Evolutionary conservation across 2,113 vertebrate species (phyloP), one percentile per base, ranked within the genome.

Genomic region (Condylura cristata): DNA sequence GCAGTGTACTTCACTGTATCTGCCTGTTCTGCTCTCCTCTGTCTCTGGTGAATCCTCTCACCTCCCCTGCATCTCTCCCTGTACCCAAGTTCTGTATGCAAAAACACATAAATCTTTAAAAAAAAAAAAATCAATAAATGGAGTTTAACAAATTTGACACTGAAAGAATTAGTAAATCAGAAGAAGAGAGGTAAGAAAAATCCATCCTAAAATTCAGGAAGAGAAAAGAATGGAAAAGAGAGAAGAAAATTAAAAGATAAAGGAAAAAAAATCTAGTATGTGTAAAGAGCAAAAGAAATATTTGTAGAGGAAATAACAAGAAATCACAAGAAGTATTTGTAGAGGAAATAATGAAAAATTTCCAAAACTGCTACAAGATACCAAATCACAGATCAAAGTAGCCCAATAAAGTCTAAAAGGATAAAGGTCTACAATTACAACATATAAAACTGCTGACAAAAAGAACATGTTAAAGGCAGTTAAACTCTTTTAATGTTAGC

Each of bases 151-250:
- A n/a, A 84, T 66, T 83, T 32, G 22, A 72, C 51, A 65, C 9
- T 84, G 17, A 34, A 28, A 94, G 30, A 79, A 66, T 4, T 32
- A 61, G 32, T 80, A 84, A 94, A 68, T 30, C 28, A 17, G 41
- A 89, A 17, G 41, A 89, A 46, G 41, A 92, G 5, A 85, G 41
- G 22, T 75, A 12, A 89, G 48, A 74, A 96, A 10, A 94, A 48
- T 88, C 37, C n/a, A 61, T 70, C 63, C 20, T 72, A 82, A 87
- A 88, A 12, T 28, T 78, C 32, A 58, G 16, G 56, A 58, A 88
- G 30, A 79, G 37, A 51, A 74, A 90, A 86, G 28, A 90, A 65
- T 58, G 28, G n/a, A 82, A 90, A 76, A 79, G 6, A 89, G n/a
- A 30, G 32, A 83, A 89, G 18, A 92, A 10, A 79, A 61, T 63